These are phyloP conservation scores for Hecatera dysodea DNA, from an alignment of 2,888 invertebrate genomes.

Conservation along the genomic window DNA sequence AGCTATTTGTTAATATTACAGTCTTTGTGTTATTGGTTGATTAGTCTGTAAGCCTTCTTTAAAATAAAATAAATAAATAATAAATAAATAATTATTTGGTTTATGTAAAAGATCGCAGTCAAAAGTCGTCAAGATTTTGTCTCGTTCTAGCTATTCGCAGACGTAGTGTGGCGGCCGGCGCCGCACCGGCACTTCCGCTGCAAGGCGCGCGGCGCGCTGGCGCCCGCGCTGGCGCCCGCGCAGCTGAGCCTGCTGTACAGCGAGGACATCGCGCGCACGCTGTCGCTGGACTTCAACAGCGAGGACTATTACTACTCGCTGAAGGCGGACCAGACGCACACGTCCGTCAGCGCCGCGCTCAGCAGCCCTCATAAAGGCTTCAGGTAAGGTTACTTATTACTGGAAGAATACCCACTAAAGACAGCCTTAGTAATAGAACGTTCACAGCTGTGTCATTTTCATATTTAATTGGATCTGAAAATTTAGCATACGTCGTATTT, in stretches of 20 bases:
- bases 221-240: slow-evolving; percentile 80
- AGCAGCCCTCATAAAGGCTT: slow-evolving; percentile 84
- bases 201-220: slow-evolving; percentile 82
- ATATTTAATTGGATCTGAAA: no score
- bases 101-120: no score
- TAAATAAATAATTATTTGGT: no score
- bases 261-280: slow-evolving; percentile 72
- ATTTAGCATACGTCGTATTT: no score
- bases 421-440: no score
- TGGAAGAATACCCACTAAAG: no score
- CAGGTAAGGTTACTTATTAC: slow-evolving; percentile 71
- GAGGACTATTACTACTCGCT: slow-evolving; percentile 80
- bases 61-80: no score
- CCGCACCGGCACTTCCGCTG: slow-evolving; percentile 84
- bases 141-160: slow-evolving; percentile 80
- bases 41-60: no score
- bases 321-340: slow-evolving; percentile 79
- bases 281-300: slow-evolving; percentile 78
- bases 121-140: no score
- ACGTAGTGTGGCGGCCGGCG: slow-evolving; percentile 88
- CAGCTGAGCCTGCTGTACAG: slow-evolving; percentile 77
- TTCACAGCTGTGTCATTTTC: no score
- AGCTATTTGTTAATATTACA: no score
- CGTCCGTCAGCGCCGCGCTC: slow-evolving; percentile 78
- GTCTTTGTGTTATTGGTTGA: no score